Percentiles rank a stretch among this genome's conserved stretches.
Evolutionary conservation across 2,797 vertebrate species (phyloP).

Genomic region (Thunnus albacares): DNA sequence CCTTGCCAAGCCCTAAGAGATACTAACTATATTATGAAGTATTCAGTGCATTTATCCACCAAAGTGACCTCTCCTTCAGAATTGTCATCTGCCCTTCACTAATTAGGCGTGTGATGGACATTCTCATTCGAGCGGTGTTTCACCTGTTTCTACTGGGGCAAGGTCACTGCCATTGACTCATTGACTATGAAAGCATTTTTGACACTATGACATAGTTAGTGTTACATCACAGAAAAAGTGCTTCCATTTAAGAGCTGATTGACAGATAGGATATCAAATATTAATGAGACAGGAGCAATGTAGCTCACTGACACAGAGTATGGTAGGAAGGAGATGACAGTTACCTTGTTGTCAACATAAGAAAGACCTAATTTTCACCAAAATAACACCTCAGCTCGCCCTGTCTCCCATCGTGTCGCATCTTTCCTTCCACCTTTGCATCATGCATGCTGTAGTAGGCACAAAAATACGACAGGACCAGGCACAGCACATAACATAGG

Average conservation of each 20-base stretch:
- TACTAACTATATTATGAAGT: slow-evolving; percentile 17
- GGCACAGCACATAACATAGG: not conserved
- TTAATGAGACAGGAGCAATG: slow-evolving; percentile 67
- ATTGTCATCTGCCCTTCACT: slow-evolving; percentile 60
- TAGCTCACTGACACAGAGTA: slow-evolving; percentile 18
- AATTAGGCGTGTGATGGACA: slow-evolving; percentile 63
- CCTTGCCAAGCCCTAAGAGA: not conserved
- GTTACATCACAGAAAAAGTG: slow-evolving; percentile 51
- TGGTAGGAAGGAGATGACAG: slow-evolving; percentile 27
- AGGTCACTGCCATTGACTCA: slow-evolving; percentile 72
- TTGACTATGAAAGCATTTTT: slow-evolving; percentile 60
- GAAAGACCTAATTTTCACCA: slow-evolving; percentile 41
- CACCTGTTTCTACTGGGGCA: slow-evolving; percentile 62
- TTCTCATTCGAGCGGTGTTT: slow-evolving; percentile 66
- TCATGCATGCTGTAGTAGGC: not conserved
- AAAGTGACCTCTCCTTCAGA: slow-evolving; percentile 66
- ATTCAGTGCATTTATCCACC: slow-evolving; percentile 49
- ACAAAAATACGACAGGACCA: not conserved
- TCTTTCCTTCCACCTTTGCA: slow-evolving; percentile 10
- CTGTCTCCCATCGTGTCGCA: not conserved
- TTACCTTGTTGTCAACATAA: slow-evolving; percentile 34
- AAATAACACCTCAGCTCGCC: slow-evolving; percentile 10
- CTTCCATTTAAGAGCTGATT: slow-evolving; percentile 65
- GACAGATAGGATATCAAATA: slow-evolving; percentile 72
- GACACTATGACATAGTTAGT: slow-evolving; percentile 66